These are phyloP conservation scores for Erinaceus europaeus DNA, from an alignment of 2,113 vertebrate species.

Conservation along the genomic window DNA sequence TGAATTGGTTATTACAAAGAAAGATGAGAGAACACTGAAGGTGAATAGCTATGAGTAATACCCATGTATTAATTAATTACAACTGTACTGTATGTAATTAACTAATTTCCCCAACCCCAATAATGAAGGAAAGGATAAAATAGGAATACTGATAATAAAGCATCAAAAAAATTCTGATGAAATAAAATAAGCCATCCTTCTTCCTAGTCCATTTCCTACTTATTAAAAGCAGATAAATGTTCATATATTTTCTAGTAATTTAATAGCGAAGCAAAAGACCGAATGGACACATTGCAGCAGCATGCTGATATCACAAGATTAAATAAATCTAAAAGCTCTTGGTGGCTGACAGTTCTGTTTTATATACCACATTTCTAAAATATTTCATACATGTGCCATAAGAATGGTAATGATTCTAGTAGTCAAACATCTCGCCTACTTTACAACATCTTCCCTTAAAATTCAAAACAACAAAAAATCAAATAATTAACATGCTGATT, in stretches of 20 bases:
- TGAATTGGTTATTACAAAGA: no score
- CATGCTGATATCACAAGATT: not conserved
- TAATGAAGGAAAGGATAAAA: no score
- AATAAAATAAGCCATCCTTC: not conserved
- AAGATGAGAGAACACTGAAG: no score
- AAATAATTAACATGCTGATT: conserved; percentile 19
- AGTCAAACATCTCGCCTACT: not conserved
- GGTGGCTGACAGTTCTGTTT: not conserved
- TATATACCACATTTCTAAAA: not conserved
- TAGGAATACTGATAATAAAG: no score
- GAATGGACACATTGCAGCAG: not conserved
- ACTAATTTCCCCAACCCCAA: no score
- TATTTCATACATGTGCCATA: not conserved
- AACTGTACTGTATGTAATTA: no score
- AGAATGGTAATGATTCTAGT: not conserved
- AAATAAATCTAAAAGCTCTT: not conserved
- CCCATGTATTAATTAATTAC: no score
- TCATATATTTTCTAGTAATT: not conserved
- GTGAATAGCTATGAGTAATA: no score
- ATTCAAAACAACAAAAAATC: not conserved
- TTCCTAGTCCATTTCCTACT: not conserved
- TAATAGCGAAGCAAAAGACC: not conserved
- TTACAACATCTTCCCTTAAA: not conserved
- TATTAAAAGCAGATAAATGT: not conserved
- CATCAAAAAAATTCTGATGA: not conserved